These are phyloP conservation scores for Danaus chrysippus DNA, from an alignment of 2,888 invertebrate genomes.

Conservation along the genomic window DNA sequence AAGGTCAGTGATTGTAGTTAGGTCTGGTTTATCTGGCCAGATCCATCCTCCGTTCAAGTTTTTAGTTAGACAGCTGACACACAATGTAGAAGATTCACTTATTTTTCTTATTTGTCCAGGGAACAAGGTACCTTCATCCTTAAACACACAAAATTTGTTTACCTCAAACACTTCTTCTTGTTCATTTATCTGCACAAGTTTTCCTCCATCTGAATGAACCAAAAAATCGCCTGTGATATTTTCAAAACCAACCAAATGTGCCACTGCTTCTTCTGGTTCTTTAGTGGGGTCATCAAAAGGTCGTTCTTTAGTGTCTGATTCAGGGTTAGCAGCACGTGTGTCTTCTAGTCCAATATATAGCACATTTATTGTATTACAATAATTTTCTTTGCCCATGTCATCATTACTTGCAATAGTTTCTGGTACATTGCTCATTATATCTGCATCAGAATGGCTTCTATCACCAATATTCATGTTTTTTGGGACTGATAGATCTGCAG, in stretches of 20 bases:
- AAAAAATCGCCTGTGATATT: conserved; percentile 21
- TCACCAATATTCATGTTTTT: conserved; percentile 10
- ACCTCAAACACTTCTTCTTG: conserved; percentile 21
- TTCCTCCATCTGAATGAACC: conserved; percentile 23
- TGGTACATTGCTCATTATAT: too few relatives aligned
- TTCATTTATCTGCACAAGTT: conserved; percentile 15
- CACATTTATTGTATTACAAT: too few relatives aligned
- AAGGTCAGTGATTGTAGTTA: conserved; percentile 15
- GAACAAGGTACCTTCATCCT: conserved; percentile 20
- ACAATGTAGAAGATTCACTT: conserved; percentile 20
- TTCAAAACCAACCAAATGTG: conserved; percentile 6
- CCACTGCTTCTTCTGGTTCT: too few relatives aligned
- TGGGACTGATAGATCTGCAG: not conserved
- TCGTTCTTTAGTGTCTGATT: too few relatives aligned
- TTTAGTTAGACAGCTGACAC: conserved; percentile 26
- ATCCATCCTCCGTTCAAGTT: conserved; percentile 28
- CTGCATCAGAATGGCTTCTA: too few relatives aligned
- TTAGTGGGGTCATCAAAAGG: too few relatives aligned
- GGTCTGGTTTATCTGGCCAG: conserved; percentile 26
- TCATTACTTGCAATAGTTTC: too few relatives aligned
- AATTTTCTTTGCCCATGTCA: too few relatives aligned
- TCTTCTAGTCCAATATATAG: too few relatives aligned
- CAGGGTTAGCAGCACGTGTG: too few relatives aligned
- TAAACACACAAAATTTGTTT: conserved; percentile 27
- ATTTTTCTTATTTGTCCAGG: conserved; percentile 14